Evolutionary conservation across 2,113 vertebrate genomes (phyloP).

Genomic region (Alexandromys fortis): DNA sequence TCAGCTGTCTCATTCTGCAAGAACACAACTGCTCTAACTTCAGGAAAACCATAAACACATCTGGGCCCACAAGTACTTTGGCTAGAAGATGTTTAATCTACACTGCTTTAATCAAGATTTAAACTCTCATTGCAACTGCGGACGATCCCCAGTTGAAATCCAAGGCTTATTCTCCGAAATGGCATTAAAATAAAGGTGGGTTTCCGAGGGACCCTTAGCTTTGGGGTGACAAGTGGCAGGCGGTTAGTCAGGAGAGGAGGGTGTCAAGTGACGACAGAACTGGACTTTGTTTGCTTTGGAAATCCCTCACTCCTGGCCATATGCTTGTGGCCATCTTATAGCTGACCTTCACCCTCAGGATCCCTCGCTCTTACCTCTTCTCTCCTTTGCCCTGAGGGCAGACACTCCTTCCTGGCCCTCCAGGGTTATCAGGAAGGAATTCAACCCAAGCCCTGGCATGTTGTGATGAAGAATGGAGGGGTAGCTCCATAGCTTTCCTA

Average conservation of each 20-base stretch:
- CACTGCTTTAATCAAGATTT: not conserved
- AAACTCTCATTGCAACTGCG: not conserved
- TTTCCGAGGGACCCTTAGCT: not conserved
- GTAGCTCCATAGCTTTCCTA: not conserved
- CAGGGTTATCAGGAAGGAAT: not conserved
- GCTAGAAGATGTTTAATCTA: not conserved
- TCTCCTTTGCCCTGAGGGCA: not conserved
- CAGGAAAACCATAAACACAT: not conserved
- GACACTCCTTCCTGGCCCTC: not conserved
- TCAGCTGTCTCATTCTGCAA: no score
- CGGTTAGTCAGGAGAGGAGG: not conserved
- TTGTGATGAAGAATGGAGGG: not conserved
- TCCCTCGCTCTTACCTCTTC: not conserved
- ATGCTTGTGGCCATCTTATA: no score
- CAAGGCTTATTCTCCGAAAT: not conserved
- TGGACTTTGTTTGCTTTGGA: no score
- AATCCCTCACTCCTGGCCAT: no score
- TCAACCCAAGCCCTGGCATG: no score
- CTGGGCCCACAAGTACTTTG: not conserved
- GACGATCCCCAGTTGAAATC: not conserved
- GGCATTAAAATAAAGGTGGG: not conserved
- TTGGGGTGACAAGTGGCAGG: no score
- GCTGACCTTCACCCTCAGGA: not conserved
- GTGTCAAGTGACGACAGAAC: not conserved
- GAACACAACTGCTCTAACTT: not conserved